Evolutionary conservation across 1,140 invertebrate species (phyloP), one percentile per base, ranked within the genome.

Genomic region (Drosophila hydei): DNA sequence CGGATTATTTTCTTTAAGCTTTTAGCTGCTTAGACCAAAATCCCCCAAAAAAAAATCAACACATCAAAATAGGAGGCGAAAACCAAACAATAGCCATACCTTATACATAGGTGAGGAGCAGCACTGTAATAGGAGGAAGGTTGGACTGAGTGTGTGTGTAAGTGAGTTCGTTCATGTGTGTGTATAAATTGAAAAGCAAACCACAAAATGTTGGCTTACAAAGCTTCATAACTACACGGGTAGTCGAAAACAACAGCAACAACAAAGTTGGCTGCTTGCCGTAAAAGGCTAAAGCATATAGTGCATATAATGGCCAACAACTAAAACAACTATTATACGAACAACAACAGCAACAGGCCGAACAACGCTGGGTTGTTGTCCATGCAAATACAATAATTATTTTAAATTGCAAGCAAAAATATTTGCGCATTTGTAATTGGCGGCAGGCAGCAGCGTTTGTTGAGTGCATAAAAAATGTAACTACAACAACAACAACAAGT

Each of bases 391-490:
- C 67, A 68, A 79, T 76, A 75, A 84, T 84, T 84, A 84, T 83
- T 83, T 75, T 84, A 84, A 79, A 75, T 76, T 84, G 75, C 67
- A 54, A 67, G 69, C 51, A 79, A 67, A 73, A 80, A 73, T 76
- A 65, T 84, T 77, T 77, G 40, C 73, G 65, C 69, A 71, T 71
- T 80, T 59, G 42, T 85, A 85, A 85, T 85, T 85, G 80, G 77
- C 79, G 76, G 80, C 59, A 62, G 56, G 30, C 65, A 21, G 19
- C 16, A 19, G 1, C 16, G 2, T 7, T 14, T 16, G 36, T 48
- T 38, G 54, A 65, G 55, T 54, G 43, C 36, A 60, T 47, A 16
- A 52, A 60, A 47, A 47, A 47, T n/a, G 12, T 1, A 47, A 7
- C 11, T 12, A 42, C 40, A 77, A 67, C 50, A 52, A 72, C 38